Percentiles rank a stretch among this genome's conserved stretches.
Conservation (phyloP, 1,140 invertebrate genomes). For the Drosophila carrolli region DNA sequence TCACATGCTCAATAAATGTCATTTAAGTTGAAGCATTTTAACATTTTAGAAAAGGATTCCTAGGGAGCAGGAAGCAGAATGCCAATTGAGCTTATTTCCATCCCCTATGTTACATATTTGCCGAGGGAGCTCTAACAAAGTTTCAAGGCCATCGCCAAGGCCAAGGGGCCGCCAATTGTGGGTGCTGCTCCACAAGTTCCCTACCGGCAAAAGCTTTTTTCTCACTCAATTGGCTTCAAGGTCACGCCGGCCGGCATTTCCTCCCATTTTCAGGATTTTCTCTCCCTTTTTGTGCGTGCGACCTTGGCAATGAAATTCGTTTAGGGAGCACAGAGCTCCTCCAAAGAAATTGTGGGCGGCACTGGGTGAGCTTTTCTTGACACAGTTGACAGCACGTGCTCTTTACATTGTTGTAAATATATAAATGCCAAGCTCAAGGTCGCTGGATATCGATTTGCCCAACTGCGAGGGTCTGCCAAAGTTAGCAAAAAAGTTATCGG, state of each 20-base stretch:
- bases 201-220: constrained; percentile 54
- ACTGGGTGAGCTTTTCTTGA: constrained; percentile 55
- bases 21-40: constrained; percentile 48
- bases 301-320: constrained; percentile 67
- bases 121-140: constrained; percentile 34
- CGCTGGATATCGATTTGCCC: constrained; percentile 63
- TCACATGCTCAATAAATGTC: constrained; percentile 50
- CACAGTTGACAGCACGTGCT: constrained; percentile 79
- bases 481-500: constrained; percentile 11
- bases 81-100: constrained; percentile 47
- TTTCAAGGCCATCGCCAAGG: constrained; percentile 73
- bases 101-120: constrained; percentile 28
- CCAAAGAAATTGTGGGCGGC: constrained; percentile 29
- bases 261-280: constrained; percentile 15
- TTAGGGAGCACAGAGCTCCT: constrained; percentile 56
- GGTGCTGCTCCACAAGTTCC: constrained; percentile 34
- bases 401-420: constrained; percentile 36
- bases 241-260: constrained; percentile 70
- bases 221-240: constrained; percentile 54
- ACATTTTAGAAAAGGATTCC: constrained; percentile 49
- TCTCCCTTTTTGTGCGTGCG: constrained; percentile 61
- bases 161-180: constrained; percentile 55
- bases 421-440: constrained; percentile 59
- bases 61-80: constrained; percentile 20
- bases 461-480: constrained; percentile 21